Percentiles rank a stretch among this genome's conserved stretches.
Evolutionary conservation across 2,888 invertebrate genomes (phyloP).

Genomic region (Steinernema scapterisci): DNA sequence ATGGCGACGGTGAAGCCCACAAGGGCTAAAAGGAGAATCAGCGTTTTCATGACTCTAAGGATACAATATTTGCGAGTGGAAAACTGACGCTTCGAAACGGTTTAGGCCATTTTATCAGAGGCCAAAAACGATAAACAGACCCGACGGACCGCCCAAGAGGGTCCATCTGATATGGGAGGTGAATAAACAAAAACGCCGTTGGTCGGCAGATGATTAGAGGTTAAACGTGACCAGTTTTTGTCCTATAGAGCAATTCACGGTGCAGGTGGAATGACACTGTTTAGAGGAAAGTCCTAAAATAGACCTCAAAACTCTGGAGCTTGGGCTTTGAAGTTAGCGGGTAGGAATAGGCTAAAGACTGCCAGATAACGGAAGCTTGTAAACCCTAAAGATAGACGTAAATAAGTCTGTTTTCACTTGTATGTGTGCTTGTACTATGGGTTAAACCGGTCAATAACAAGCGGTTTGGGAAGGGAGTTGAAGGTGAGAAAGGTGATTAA

Average conservation of each 20-base stretch:
- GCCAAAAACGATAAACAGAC: neutral
- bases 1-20: slow-evolving; percentile 39
- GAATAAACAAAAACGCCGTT: slow-evolving; percentile 13
- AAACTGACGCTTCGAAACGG: neutral
- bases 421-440: neutral
- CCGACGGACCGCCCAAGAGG: slow-evolving; percentile 1
- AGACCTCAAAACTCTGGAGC: too few relatives aligned
- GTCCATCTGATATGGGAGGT: neutral
- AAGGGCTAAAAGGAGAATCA: slow-evolving; percentile 33
- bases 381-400: neutral
- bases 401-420: neutral
- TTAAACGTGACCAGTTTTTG: neutral
- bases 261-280: too few relatives aligned
- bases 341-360: too few relatives aligned
- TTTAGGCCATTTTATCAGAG: neutral
- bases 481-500: neutral
- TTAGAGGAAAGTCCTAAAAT: too few relatives aligned
- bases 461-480: neutral
- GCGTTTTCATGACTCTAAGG: slow-evolving; percentile 31
- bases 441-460: neutral
- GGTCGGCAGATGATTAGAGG: neutral
- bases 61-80: neutral
- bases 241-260: neutral
- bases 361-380: too few relatives aligned
- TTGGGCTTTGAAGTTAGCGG: too few relatives aligned